Evolutionary conservation across 2,888 invertebrate genomes (phyloP), one percentile per base, ranked within the genome.

Genomic region (Tipula unca): DNA sequence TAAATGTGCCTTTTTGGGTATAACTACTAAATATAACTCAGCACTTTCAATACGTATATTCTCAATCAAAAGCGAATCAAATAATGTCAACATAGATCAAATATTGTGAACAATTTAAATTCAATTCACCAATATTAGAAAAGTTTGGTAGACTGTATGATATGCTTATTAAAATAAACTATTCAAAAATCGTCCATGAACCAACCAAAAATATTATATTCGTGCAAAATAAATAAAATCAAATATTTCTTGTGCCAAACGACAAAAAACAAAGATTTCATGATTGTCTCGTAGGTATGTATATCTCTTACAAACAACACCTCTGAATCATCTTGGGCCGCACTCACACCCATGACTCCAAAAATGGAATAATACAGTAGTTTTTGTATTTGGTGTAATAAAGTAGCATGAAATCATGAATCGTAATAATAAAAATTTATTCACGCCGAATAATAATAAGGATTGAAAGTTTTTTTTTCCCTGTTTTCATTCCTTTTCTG

Each of bases 401-500:
- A 69, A 69, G 69, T 69, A 69, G 69, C 69, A 69, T 25, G 69
- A 69, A 69, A 69, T 69, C 69, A 69, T 69, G 69, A 69, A 25
- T 69, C 69, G 69, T 69, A 69, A 69, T 69, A 69, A 69, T 69
- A 69, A 69, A 69, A 69, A 69, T 25, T 69, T 69, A 69, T 69
- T 69, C 69, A 25, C 69, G 25, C 69, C 69, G 69, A 69, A 69
- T 69, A 69, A 69, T 69, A 69, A 69, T 25, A 69, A 69, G 69
- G 14, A 69, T 69, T 69, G 69, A 69, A 69, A 69, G 10, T 69
- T 20, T 48, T 39, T 39, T 39, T 48, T 69, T 17, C 48, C 1
- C 32, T 25, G 1, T 69, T 48, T 5, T 6, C 17, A 48, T 39
- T 39, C 5, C 13, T 48, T 48, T 17, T 48, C 4, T 69, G 25